phyloP scores from a whole-genome alignment of 1,140 invertebrate species.

The Aphelenchoides fujianensis region DNA sequence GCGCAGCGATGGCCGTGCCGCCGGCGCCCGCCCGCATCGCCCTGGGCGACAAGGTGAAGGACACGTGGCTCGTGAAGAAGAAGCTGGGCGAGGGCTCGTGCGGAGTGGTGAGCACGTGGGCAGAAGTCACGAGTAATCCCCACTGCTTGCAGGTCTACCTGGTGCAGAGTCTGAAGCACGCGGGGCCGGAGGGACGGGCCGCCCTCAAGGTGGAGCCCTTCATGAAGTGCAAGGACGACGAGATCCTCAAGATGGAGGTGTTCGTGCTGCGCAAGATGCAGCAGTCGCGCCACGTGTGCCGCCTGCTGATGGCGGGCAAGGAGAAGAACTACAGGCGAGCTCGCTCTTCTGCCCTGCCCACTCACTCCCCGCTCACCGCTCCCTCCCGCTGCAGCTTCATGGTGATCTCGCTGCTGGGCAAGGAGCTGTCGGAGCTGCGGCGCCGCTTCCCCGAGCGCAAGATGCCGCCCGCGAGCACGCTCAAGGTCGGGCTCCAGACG shows the following conservation, averaged over 20 bases:
- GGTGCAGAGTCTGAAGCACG: constrained; percentile 19
- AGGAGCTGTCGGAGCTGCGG: constrained; percentile 49
- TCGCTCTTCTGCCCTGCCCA: constrained; percentile 48
- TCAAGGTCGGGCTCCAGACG: constrained; percentile 46
- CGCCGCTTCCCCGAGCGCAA: constrained; percentile 40
- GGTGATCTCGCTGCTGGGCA: constrained; percentile 51
- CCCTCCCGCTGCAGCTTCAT: constrained; percentile 36
- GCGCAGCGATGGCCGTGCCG: constrained; percentile 26
- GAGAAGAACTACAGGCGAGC: constrained; percentile 40
- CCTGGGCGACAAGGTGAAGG: constrained; percentile 35
- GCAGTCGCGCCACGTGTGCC: constrained; percentile 46
- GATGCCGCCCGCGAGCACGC: constrained; percentile 33
- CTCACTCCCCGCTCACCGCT: not conserved
- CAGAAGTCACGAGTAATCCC: not conserved
- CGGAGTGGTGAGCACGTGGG: not conserved
- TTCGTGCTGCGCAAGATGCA: constrained; percentile 52
- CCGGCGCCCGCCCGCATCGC: constrained; percentile 30
- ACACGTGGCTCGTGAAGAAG: constrained; percentile 41
- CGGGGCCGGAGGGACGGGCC: not conserved
- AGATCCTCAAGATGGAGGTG: constrained; percentile 55
- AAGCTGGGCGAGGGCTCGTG: constrained; percentile 46
- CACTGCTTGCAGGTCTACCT: constrained; percentile 28
- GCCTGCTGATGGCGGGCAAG: constrained; percentile 40
- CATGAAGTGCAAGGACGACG: constrained; percentile 45
- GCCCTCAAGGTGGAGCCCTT: constrained; percentile 43